A percentile compares a stretch with the other conserved stretches of the same genome.
Evolutionary conservation across 2,113 vertebrate species (phyloP).

Genomic region (Menidia beryllina): DNA sequence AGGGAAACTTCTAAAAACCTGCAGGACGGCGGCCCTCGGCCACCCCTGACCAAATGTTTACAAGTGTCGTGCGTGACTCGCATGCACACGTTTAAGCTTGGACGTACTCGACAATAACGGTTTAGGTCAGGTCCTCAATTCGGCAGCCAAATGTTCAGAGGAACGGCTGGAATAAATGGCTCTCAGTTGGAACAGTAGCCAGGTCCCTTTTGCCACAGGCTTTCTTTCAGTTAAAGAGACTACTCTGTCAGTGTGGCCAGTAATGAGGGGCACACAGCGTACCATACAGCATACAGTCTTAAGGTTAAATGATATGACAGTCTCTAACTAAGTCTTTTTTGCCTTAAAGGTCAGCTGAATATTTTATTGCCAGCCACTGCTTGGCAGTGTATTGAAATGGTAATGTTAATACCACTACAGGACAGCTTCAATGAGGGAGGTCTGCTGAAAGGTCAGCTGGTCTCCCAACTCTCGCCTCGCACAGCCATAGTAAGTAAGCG

Average conservation of each 20-base stretch:
- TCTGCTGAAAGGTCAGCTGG: constrained; percentile 78
- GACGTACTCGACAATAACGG: constrained; percentile 66
- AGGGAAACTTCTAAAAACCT: too few species aligned
- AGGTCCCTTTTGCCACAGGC: constrained; percentile 66
- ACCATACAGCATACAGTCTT: constrained; percentile 70
- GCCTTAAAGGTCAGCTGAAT: constrained; percentile 84
- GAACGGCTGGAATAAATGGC: constrained; percentile 56
- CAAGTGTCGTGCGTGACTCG: background rate
- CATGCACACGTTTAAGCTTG: constrained; percentile 17
- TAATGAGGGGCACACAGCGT: constrained; percentile 79
- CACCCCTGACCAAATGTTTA: too few species aligned
- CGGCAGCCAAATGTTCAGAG: constrained; percentile 47
- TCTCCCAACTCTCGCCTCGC: constrained; percentile 52
- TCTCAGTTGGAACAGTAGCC: constrained; percentile 54
- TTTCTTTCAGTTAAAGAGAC: constrained; percentile 65
- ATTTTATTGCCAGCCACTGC: constrained; percentile 78
- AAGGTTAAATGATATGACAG: constrained; percentile 86
- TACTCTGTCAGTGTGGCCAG: constrained; percentile 66
- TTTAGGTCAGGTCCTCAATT: constrained; percentile 63
- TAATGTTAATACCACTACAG: constrained; percentile 83
- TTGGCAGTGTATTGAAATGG: constrained; percentile 83
- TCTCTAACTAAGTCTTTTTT: constrained; percentile 81
- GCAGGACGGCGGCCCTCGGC: too few species aligned
- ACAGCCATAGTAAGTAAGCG: constrained; percentile 19
- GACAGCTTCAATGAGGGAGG: constrained; percentile 76